Base-by-base conservation (phyloP, 2,888 invertebrate genomes). In the Dysmachus trigonus region DNA sequence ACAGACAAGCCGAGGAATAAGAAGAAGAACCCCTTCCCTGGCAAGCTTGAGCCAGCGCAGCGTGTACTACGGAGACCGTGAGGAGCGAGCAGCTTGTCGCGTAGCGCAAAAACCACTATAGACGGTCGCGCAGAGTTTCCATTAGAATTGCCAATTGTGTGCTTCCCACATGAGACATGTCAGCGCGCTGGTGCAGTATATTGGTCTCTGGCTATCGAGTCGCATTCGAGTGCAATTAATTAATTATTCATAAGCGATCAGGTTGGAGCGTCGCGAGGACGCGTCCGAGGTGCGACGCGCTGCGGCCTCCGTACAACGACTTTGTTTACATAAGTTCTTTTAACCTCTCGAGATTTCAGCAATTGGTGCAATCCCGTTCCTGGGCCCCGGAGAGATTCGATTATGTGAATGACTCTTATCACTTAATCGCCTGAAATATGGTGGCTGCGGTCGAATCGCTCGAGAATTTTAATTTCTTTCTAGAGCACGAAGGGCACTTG, bases 171-270 rank as follows among this genome's bases (percentile, higher is more conserved):
- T 38, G 79, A 51, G 47, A 51, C 18, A 76, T 62, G 62, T 76
- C 79, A 81, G 22, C 33, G 22, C 33, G 27, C 33, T 13, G 27
- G 79, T 33, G 31, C 77, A 27, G 53, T 30, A 27, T 71, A 33
- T 83, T 72, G 35, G 30, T 62, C 62, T 8, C 35, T 62, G 22
- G 62, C 83, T 71, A 83, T 83, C 83, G 27, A 82, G 86, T 85
- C 86, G 79, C 87, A 86, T 87, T 86, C 87, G 87, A 86, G 62
- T 76, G 86, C 87, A 88, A 88, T 88, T 88, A 88, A 88, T 86
- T 88, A 87, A 88, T 88, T 87, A 88, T 88, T 85, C 87, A 87
- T 87, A 83, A 86, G 81, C 85, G 77, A 85, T 87, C 77, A 71
- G 53, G 62, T 77, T 71, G 47, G 38, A 83, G 41, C 41, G 71